Base-by-base conservation (phyloP, 2,113 vertebrate genomes). In the Megaleporinus macrocephalus region DNA sequence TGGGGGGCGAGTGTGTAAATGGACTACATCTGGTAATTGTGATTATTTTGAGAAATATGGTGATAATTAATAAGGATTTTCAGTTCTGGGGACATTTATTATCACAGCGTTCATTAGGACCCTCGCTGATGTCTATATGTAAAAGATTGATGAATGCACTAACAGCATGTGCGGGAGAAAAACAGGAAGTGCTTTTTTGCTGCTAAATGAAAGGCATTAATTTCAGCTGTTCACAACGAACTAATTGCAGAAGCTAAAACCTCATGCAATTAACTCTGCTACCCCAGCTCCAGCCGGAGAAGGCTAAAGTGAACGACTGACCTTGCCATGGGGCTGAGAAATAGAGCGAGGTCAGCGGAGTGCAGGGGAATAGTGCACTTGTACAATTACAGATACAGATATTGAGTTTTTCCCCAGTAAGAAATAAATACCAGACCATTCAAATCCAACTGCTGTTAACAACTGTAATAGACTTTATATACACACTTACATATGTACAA, bases 191-290 rank as follows among this genome's bases (percentile, higher is more conserved):
- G 12, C 62, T 6, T 65, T n/a, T 30, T 65, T 30, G 26, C 62
- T 65, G 27, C 62, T 63, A 7, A 30, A 6, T 30, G 26, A 65
- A 29, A 30, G 3, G 62, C 14, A 30, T 65, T 65, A 16, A 27
- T 18, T 65, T 30, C 29, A 78, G 76, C 62, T 16, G 66, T 68
- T 41, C 30, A 57, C 53, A 26, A 78, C 18, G 27, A 36, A 47
- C n/a, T 9, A 49, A 26, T 27, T 6, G 12, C 70, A 71, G 4
- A 70, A 70, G 68, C 22, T 70, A 20, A 47, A 71, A 13, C 24
- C n/a, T 22, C 5, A 13, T 26, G 62, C 27, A 65, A 30, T 65
- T 65, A 65, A 16, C 62, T 44, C 1, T 5, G 41, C 41, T 44
- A 10, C 5, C 41, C 5, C 1, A 9, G 41, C 63, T 30, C 16